phyloP scores from a whole-genome alignment of 2,888 invertebrate genomes.

The Amphimallon solstitiale region DNA sequence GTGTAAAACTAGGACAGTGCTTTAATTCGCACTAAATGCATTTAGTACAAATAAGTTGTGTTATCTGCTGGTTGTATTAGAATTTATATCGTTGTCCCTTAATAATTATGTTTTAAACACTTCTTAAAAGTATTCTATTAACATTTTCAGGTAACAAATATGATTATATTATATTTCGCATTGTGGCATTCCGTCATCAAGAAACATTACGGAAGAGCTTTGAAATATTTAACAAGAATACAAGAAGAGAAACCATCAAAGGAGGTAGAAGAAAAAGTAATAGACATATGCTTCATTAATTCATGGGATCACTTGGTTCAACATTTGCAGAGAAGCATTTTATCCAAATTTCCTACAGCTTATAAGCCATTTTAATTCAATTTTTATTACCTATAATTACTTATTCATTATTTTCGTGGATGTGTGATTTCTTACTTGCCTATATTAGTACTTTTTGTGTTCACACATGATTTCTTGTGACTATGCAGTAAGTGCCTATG shows the following conservation, averaged over 20 bases:
- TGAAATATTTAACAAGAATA: conserved; percentile 79
- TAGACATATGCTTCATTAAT: conserved; percentile 72
- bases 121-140: no score
- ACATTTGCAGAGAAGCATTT: conserved; percentile 68
- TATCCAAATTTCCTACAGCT: conserved; percentile 74
- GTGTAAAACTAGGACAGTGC: no score
- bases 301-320: conserved; percentile 77
- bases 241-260: conserved; percentile 83
- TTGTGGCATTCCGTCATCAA: conserved; percentile 84
- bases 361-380: conserved; percentile 76
- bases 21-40: no score
- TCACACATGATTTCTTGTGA: no score
- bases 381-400: not conserved
- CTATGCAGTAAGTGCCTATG: no score
- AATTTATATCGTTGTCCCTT: no score
- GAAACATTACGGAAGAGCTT: conserved; percentile 82
- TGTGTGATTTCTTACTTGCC: no score
- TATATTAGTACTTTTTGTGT: no score
- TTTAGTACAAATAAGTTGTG: no score
- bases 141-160: conserved; percentile 48
- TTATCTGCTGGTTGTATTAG: no score
- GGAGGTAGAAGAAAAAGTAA: conserved; percentile 76
- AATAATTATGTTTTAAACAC: no score
- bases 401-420: no score
- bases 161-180: conserved; percentile 74